phyloP scores from a whole-genome alignment of 2,113 vertebrate genomes.

The Archocentrus centrarchus region DNA sequence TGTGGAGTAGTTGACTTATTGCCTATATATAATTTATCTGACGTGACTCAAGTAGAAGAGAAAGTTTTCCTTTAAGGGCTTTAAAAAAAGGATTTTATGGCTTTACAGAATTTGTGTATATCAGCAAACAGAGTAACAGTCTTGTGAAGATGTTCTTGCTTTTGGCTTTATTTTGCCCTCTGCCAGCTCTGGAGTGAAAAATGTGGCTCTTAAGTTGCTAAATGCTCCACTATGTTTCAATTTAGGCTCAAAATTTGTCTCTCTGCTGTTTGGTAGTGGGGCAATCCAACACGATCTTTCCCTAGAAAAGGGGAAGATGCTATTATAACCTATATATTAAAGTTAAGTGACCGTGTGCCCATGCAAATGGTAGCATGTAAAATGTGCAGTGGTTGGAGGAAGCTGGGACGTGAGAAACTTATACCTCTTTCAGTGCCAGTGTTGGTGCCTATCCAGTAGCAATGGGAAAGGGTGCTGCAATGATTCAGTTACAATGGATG shows the following conservation, averaged over 20 bases:
- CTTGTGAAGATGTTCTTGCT: background rate
- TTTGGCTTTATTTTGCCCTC: background rate
- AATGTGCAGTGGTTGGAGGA: background rate
- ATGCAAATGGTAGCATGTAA: too few species aligned
- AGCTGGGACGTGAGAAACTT: background rate
- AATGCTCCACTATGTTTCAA: background rate
- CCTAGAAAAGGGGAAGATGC: background rate
- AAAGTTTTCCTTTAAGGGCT: background rate
- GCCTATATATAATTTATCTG: background rate
- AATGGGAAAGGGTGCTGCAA: background rate
- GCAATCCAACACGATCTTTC: background rate
- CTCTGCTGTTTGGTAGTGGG: background rate
- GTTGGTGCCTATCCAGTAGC: background rate
- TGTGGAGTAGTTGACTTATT: background rate
- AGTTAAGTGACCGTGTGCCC: too few species aligned
- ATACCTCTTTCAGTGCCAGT: background rate
- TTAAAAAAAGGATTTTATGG: conserved; percentile 2
- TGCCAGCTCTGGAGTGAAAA: background rate
- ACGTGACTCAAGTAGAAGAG: background rate
- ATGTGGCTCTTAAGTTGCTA: background rate
- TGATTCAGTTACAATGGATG: background rate
- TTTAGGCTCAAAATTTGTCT: background rate
- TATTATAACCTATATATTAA: too few species aligned
- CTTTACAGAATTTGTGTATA: background rate
- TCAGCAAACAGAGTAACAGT: background rate